Evolutionary conservation across 2,113 vertebrate genomes (phyloP), one percentile per base, ranked within the genome.

Genomic region (Athene noctua): DNA sequence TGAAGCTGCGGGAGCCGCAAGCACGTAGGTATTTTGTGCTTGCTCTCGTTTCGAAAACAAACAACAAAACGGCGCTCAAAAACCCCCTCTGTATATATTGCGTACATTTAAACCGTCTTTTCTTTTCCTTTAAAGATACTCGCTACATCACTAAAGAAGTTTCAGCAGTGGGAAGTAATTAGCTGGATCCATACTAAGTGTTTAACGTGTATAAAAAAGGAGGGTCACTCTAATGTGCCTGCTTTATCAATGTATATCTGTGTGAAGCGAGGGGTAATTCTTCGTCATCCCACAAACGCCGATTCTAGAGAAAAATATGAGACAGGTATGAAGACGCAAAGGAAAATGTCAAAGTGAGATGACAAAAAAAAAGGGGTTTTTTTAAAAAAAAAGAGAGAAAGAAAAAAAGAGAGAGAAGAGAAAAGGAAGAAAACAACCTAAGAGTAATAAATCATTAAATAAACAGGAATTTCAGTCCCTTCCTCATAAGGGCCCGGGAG

Each of bases 401-500:
- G 6, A 7, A 9, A 22, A 3, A 34, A 6, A 20, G 8, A 25
- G 8, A 18, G 11, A 23, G 17, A n/a, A 16, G 4, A 2, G 22
- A 34, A 79, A 86, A 21, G 57, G 81, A 97, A 93, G 74, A 96
- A 95, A 90, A 89, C 71, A 88, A 71, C 12, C 16, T 61, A 62
- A 40, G 66, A 85, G 81, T 88, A 95, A 97, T 97, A 96, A 97
- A 97, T 97, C 96, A 97, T 93, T 52, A 96, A 95, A 92, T 94
- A 97, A 97, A 96, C 89, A 97, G 97, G 86, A 94, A 97, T 97
- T 96, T 93, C 93, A 84, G 92, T 86, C 61, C 46, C 94, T 97
- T 97, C 96, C 93, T 96, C 95, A 89, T 68, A 61, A 90, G 40
- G 52, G 75, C 72, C 92, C 9, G 12, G 34, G 57, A 80, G 73